Evolutionary conservation across 2,888 invertebrate genomes (phyloP).

Genomic region (Drosophila eohydei): DNA sequence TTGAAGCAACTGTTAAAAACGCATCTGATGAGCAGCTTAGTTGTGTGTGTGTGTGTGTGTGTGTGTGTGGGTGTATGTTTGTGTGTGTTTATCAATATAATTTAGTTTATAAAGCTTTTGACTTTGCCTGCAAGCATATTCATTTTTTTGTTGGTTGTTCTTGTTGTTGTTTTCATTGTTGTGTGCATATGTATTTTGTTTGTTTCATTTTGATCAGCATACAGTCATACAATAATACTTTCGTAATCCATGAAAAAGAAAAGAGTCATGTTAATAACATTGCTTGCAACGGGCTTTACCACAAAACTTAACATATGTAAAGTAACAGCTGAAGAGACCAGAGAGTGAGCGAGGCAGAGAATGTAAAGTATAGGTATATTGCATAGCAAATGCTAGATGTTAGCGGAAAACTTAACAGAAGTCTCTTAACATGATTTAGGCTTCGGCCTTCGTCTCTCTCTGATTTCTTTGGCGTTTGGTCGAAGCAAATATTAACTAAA

Average conservation of each 20-base stretch:
- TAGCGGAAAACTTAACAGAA: not conserved
- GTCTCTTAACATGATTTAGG: not conserved
- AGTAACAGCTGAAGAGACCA: conserved; percentile 27
- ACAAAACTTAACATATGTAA: conserved; percentile 13
- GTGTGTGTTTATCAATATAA: conserved; percentile 24
- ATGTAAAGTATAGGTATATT: too few relatives aligned
- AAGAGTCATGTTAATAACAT: conserved; percentile 64
- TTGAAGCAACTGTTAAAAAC: conserved; percentile 40
- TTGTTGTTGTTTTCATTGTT: conserved; percentile 20
- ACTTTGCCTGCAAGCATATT: conserved; percentile 33
- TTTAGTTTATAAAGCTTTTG: conserved; percentile 39
- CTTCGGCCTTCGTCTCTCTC: not conserved
- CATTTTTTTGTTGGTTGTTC: conserved; percentile 26
- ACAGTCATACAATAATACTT: conserved; percentile 43
- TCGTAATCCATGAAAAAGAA: conserved; percentile 40
- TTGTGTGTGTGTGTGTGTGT: conserved; percentile 5
- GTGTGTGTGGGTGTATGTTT: conserved; percentile 17
- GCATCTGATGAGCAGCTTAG: conserved; percentile 23
- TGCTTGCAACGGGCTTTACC: conserved; percentile 38
- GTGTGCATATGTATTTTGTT: conserved; percentile 23
- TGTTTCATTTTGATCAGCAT: conserved; percentile 39
- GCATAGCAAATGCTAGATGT: not conserved
- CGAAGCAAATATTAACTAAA: conserved; percentile 12
- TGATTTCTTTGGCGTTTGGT: conserved; percentile 23
- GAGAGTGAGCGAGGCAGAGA: conserved; percentile 5